Conservation (phyloP, 2,113 vertebrate genomes). For the Ammodytes dubius region DNA sequence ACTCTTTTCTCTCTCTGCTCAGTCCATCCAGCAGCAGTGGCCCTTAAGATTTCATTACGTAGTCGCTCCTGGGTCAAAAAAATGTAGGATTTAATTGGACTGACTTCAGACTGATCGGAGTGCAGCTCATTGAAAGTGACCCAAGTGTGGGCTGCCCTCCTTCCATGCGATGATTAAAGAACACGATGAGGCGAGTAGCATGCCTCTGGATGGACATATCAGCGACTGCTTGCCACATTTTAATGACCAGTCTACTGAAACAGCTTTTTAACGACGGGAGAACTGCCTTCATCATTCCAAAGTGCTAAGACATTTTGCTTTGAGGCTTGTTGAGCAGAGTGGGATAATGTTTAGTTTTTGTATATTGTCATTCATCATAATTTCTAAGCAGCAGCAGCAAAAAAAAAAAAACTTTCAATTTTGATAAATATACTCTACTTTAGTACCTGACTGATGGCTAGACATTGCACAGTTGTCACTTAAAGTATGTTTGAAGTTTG, state of each 20-base stretch:
- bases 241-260: constrained; percentile 73
- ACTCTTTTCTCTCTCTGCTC: neutral
- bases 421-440: constrained; percentile 21
- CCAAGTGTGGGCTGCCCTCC: constrained; percentile 59
- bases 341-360: constrained; percentile 10
- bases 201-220: constrained; percentile 70
- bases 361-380: constrained; percentile 28
- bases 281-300: constrained; percentile 52
- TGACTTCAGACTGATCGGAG: constrained; percentile 58
- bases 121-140: constrained; percentile 72
- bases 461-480: neutral
- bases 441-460: neutral
- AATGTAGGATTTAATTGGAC: constrained; percentile 77
- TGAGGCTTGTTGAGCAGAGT: constrained; percentile 36
- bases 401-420: neutral
- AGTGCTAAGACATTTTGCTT: constrained; percentile 53
- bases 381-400: neutral
- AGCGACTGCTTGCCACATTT: constrained; percentile 68
- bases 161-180: constrained; percentile 77
- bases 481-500: constrained; percentile 9
- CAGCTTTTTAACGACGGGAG: constrained; percentile 71
- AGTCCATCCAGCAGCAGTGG: constrained; percentile 14
- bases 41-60: constrained; percentile 64
- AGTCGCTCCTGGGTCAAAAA: constrained; percentile 64
- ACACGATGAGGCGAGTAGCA: constrained; percentile 68